These are phyloP conservation scores for Tauraco hartlaubi DNA, from an alignment of 2,797 vertebrate genomes.

Conservation along the genomic window DNA sequence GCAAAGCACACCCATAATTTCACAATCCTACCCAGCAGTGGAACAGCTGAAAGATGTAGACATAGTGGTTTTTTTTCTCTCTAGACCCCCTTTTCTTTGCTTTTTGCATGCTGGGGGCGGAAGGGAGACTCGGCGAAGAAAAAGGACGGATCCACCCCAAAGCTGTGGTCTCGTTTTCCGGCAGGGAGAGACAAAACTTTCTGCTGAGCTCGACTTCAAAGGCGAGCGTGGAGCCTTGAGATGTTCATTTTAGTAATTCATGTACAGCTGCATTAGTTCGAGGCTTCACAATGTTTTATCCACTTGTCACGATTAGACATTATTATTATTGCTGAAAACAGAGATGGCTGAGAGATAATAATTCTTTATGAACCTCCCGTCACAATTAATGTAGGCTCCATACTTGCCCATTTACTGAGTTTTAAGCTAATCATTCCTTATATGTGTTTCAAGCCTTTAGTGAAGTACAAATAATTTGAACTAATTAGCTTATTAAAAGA, in stretches of 20 bases:
- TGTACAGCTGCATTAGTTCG: constrained; percentile 73
- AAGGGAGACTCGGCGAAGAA: background rate
- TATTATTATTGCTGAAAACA: constrained; percentile 77
- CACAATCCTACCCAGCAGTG: background rate
- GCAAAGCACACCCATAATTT: accelerated
- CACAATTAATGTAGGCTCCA: constrained; percentile 75
- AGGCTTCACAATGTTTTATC: constrained; percentile 70
- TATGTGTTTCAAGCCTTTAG: constrained; percentile 80
- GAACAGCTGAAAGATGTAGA: background rate
- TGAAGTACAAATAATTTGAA: constrained; percentile 85
- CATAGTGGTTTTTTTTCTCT: too few relatives aligned
- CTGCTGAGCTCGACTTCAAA: constrained; percentile 56
- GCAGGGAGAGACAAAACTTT: constrained; percentile 9
- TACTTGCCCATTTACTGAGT: constrained; percentile 75
- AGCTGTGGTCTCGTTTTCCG: background rate
- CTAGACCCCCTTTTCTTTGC: background rate
- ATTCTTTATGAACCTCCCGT: constrained; percentile 79
- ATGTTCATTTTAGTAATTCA: constrained; percentile 61
- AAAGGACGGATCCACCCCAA: background rate
- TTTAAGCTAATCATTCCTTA: constrained; percentile 81
- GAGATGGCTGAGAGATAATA: constrained; percentile 78
- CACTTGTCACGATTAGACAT: constrained; percentile 76
- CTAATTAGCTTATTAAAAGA: constrained; percentile 85
- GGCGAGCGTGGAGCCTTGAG: background rate
- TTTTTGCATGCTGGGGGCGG: background rate